phyloP scores from a whole-genome alignment of 1,140 invertebrate species.

The Atta texana region DNA sequence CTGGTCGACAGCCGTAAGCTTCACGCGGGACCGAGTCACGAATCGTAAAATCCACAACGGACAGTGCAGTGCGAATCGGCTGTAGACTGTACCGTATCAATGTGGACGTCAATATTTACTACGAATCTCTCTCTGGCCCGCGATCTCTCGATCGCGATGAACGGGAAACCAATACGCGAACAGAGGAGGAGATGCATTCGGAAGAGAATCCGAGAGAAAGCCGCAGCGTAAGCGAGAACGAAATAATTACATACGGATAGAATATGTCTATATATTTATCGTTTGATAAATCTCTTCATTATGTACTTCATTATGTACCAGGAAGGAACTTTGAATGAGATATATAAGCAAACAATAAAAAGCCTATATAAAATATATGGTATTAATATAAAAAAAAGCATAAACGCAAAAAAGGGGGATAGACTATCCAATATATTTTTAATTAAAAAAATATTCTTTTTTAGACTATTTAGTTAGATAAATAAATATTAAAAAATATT shows the following conservation, averaged over 20 bases:
- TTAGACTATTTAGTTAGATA: no score
- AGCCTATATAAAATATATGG: no score
- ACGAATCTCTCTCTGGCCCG: slow-evolving; percentile 51
- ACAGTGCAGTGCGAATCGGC: slow-evolving; percentile 10
- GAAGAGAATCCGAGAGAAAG: slow-evolving; percentile 5
- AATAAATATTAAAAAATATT: no score
- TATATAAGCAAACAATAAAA: neutral
- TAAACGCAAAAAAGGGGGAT: neutral
- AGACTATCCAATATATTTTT: neutral
- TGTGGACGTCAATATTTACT: slow-evolving; percentile 65
- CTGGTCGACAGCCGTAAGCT: slow-evolving; percentile 41
- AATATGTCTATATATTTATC: neutral
- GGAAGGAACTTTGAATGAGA: neutral
- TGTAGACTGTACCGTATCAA: slow-evolving; percentile 36
- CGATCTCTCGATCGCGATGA: slow-evolving; percentile 58
- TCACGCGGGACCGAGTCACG: slow-evolving; percentile 30
- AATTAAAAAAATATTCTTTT: no score
- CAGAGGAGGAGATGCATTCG: slow-evolving; percentile 23
- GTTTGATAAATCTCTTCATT: slow-evolving; percentile 15
- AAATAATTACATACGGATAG: neutral
- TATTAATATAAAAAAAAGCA: neutral
- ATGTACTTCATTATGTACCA: slow-evolving; percentile 2
- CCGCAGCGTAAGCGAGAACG: neutral
- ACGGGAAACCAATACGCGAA: slow-evolving; percentile 48
- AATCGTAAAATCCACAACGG: slow-evolving; percentile 62